phyloP scores from a whole-genome alignment of 1,140 invertebrate genomes.

The Gonioctena quinquepunctata region DNA sequence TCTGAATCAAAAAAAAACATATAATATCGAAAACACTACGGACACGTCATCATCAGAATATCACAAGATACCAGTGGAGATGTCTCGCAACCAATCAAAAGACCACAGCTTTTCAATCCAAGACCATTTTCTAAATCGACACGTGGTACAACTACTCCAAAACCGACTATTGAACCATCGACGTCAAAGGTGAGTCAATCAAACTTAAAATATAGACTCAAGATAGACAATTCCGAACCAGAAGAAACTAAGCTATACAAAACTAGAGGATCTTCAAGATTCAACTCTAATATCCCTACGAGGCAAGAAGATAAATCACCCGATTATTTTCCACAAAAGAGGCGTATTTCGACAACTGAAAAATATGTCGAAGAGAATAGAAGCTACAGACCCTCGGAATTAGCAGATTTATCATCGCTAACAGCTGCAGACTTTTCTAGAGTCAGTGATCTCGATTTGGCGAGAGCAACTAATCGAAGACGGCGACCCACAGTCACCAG shows the following conservation, averaged over 20 bases:
- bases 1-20: too few relatives aligned
- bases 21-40: too few relatives aligned
- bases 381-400: slow-evolving; percentile 41
- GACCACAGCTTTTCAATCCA: slow-evolving; percentile 47
- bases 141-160: slow-evolving; percentile 47
- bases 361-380: slow-evolving; percentile 28
- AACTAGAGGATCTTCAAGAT: slow-evolving; percentile 56
- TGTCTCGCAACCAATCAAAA: not conserved
- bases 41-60: not conserved
- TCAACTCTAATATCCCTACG: slow-evolving; percentile 18
- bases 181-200: slow-evolving; percentile 52
- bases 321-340: slow-evolving; percentile 2
- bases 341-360: slow-evolving; percentile 22
- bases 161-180: slow-evolving; percentile 45
- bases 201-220: slow-evolving; percentile 34
- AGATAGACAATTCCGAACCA: slow-evolving; percentile 38
- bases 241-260: slow-evolving; percentile 35
- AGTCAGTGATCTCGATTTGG: slow-evolving; percentile 25
- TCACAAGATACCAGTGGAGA: slow-evolving; percentile 8
- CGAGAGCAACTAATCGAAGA: slow-evolving; percentile 18
- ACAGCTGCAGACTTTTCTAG: slow-evolving; percentile 49
- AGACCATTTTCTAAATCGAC: slow-evolving; percentile 51
- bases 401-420: slow-evolving; percentile 54
- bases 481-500: slow-evolving; percentile 34
- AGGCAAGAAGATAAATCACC: slow-evolving; percentile 11